Base-by-base conservation (phyloP, 2,888 invertebrate species). In the Ariolimax columbianus region DNA sequence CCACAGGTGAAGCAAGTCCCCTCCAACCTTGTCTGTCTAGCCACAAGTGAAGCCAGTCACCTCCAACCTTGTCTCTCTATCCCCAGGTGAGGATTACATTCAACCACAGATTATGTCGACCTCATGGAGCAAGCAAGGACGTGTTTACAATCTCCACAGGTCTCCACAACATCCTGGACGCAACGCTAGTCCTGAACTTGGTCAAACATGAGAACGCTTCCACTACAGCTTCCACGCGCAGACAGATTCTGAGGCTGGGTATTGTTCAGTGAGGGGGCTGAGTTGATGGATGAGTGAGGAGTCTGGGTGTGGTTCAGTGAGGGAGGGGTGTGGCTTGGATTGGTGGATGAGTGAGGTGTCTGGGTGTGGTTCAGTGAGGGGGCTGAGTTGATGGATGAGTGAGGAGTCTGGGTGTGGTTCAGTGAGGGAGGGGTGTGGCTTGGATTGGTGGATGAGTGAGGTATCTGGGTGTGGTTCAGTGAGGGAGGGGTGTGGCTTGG, bases 131-230 rank as follows among this genome's bases (percentile, higher is more conserved):
- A 1, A 82, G 72, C 19, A 79, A 75, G 33, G 89, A 90, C 17
- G 75, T 77, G 0, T 90, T 89, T 55, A 89, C 91, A 17, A 89
- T 91, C n/a, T 87, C 90, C 6, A 88, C 89, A 0, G 90, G 90
- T 0, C 83, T 90, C 36, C 89, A 89, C 17, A 89, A 86, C 33
- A 86, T 89, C 19, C 84, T 90, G 55, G 90, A 90, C 63, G 84
- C 88, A 14, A 89, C 89, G 0, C 87, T 89, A 59, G 87, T 89
- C 4, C 86, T 88, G 11, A 88, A 84, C 77, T 75, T 86, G 19
- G 51, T 77, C 36, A 83, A 83, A 77, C 43, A 83, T 30, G 83
- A 83, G 63, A 77, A 83, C n/a, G 77, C 77, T 14, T 83, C 83
- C 36, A 83, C 83, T 6, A 77, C 70, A 3, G 51, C 83, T n/a